Percentiles rank a stretch among this genome's conserved stretches.
Conservation (phyloP, 2,113 vertebrate species). For the Onychostoma macrolepis region DNA sequence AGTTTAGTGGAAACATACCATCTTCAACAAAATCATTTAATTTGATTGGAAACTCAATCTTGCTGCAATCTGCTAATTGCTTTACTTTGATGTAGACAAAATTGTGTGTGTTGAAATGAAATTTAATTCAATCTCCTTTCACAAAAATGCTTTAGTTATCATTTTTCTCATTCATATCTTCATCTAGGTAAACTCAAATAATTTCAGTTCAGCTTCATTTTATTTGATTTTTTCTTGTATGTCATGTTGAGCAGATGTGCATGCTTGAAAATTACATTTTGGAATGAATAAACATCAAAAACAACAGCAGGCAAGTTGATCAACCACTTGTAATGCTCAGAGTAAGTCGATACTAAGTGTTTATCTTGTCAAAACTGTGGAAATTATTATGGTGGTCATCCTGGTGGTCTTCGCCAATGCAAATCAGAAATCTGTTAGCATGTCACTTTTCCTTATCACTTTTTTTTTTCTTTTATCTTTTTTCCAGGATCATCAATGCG, state of each 20-base stretch:
- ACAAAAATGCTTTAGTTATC: neutral
- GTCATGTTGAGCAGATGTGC: neutral
- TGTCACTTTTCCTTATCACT: neutral
- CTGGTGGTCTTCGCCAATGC: neutral
- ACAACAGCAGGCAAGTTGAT: neutral
- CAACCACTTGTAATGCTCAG: neutral
- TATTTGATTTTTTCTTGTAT: neutral
- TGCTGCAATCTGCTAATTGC: slow-evolving; percentile 1
- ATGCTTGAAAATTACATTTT: neutral
- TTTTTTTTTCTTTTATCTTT: neutral
- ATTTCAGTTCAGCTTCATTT: neutral
- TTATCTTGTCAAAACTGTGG: neutral
- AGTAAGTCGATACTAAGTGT: neutral
- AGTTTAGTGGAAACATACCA: neutral
- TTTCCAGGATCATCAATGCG: neutral
- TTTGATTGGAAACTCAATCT: neutral
- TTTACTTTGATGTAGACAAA: neutral
- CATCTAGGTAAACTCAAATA: neutral
- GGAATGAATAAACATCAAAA: neutral
- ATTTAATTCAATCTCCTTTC: neutral
- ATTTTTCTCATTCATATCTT: neutral
- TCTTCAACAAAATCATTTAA: neutral
- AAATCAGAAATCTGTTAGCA: neutral
- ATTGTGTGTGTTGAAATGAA: neutral
- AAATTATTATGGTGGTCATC: neutral